A percentile compares a stretch with the other conserved stretches of the same genome.
Conservation (phyloP, 1,140 invertebrate species). For the Drosophila tani region DNA sequence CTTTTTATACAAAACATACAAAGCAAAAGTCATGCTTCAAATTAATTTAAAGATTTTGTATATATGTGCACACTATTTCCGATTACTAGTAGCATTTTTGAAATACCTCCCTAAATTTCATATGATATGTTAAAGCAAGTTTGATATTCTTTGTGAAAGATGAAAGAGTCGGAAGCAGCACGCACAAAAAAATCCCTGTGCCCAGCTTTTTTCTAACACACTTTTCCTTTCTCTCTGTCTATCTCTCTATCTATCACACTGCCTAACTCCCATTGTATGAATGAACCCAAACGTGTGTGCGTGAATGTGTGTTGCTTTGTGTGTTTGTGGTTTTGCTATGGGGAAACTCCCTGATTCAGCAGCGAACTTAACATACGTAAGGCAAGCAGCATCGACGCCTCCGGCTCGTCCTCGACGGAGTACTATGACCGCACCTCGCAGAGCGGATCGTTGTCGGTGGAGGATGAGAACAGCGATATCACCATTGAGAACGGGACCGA, state of each 20-base stretch:
- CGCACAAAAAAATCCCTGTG: conserved; percentile 37
- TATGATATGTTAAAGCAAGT: background rate
- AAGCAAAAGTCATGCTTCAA: background rate
- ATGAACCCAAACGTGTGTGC: conserved; percentile 22
- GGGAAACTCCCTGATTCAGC: conserved; percentile 7
- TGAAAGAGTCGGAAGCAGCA: background rate
- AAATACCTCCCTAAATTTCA: background rate
- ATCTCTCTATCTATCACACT: conserved; percentile 39
- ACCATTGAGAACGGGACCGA: conserved; percentile 81
- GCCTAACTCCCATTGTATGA: conserved; percentile 25
- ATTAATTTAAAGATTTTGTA: background rate
- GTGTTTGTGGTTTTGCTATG: conserved; percentile 14
- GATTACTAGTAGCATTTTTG: background rate
- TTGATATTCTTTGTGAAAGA: background rate
- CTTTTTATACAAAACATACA: background rate
- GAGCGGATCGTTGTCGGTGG: conserved; percentile 80
- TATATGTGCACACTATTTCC: background rate
- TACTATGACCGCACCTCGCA: conserved; percentile 68
- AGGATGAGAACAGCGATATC: conserved; percentile 84
- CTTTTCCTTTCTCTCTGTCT: conserved; percentile 44
- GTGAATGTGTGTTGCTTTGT: conserved; percentile 18
- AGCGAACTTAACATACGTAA: conserved; percentile 64
- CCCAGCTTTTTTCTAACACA: conserved; percentile 68
- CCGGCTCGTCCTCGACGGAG: conserved; percentile 61
- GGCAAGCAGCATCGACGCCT: conserved; percentile 70